Base-by-base conservation (phyloP, 37 sponge, comb jelly and placozoan species). In the Halisarca cf. caerulea region DNA sequence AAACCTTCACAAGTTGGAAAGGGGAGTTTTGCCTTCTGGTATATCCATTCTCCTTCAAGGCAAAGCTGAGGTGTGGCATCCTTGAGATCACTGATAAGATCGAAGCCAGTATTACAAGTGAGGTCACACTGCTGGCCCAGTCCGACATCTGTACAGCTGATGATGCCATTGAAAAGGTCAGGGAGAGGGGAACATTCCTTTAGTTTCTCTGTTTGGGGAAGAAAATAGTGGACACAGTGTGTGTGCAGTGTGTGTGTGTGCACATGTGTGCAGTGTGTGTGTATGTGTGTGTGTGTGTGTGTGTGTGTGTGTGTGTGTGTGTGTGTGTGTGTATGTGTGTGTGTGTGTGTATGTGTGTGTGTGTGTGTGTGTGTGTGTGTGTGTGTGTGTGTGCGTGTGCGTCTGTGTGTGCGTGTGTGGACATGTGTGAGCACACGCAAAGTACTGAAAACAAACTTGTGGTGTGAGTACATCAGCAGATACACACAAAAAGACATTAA, bases 1-100 rank as follows among this genome's bases (percentile, higher is more conserved):
- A 28, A 47, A 47, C 51, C 77, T 74, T 74, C 77, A 74, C 77
- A 74, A 11, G 77, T 74, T 8, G 77, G 77, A 39, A 41, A 74
- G 24, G 77, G 77, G 44, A 74, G 15, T 44, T 38, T 23, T 20
- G 36, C 15, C 25, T 24, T 4, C 36, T 74, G 77, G 24, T 74
- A 74, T 15, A 20, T 44, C 77, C 77, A 74, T 17, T 14, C 2
- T 41, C 77, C 77, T 41, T 74, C 77, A 7, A 74, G 38, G 25
- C 77, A 74, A 25, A 41, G 32, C 45, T 74, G 77, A 18, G 77
- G 77, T 0, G 77, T 74, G 45, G 41, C 6, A 44, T 74, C 77
- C 11, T 40, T 44, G 4, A 3, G 18, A 14, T 21, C 24, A 21
- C 44, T 74, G 9, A 11, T 47, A 25, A 74, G 41, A 20, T 44